These are phyloP conservation scores for Melieria crassipennis DNA, from an alignment of 2,888 invertebrate species.

Conservation along the genomic window DNA sequence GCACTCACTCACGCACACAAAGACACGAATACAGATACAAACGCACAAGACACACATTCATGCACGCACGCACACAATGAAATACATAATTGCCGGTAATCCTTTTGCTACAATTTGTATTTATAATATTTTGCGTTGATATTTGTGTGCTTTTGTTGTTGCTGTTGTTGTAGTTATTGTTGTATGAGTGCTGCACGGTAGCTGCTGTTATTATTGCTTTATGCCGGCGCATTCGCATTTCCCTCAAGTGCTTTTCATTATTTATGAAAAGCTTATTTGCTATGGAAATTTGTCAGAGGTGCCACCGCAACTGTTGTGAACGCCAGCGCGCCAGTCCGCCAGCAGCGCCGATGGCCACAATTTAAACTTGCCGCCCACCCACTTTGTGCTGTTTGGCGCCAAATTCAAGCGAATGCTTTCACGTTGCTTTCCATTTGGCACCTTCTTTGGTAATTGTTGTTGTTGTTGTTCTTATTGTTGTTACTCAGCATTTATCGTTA, in stretches of 20 bases:
- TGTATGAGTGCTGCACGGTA: background rate
- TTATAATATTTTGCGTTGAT: background rate
- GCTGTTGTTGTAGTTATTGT: conserved; percentile 8
- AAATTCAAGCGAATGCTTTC: background rate
- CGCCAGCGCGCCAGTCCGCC: too few relatives aligned
- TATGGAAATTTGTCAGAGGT: background rate
- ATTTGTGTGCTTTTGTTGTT: background rate
- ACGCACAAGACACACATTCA: background rate
- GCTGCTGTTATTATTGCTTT: background rate
- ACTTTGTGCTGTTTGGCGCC: background rate
- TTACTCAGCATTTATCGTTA: too few relatives aligned
- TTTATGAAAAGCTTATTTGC: conserved; percentile 13
- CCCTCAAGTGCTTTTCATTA: conserved; percentile 15
- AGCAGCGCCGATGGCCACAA: background rate
- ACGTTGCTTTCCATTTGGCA: background rate
- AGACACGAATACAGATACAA: too few relatives aligned
- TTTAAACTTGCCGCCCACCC: background rate
- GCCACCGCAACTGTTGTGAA: background rate
- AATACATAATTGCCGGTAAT: conserved; percentile 19
- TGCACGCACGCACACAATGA: background rate
- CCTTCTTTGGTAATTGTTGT: background rate
- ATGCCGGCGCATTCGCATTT: background rate
- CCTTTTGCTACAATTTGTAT: conserved; percentile 9
- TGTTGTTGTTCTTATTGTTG: too few relatives aligned
- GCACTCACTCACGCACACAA: too few relatives aligned